Conservation (phyloP, 1,140 invertebrate species). For the Drosophila virilis region DNA sequence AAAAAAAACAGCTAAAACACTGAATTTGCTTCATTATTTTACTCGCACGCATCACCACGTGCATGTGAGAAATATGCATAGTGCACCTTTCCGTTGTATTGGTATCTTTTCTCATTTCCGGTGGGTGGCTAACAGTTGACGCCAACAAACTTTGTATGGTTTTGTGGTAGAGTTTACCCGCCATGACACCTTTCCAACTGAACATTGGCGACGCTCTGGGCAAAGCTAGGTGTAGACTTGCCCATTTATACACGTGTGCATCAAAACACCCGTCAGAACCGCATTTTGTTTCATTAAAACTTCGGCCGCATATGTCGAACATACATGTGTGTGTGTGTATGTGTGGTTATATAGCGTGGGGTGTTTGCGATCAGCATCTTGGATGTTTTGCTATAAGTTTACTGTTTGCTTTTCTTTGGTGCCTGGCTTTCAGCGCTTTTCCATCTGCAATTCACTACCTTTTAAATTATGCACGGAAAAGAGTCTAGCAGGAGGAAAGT, state of each 20-base stretch:
- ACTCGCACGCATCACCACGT: constrained; percentile 30
- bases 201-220: constrained; percentile 25
- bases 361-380: constrained; percentile 68
- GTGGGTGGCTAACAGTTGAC: constrained; percentile 37
- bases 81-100: constrained; percentile 20
- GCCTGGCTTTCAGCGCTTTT: constrained; percentile 15
- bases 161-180: constrained; percentile 70
- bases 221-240: constrained; percentile 1
- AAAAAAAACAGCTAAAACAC: constrained; percentile 6
- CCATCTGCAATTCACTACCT: constrained; percentile 66
- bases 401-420: constrained; percentile 43
- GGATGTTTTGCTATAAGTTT: constrained; percentile 70
- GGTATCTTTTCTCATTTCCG: constrained; percentile 73
- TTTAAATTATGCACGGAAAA: constrained; percentile 69
- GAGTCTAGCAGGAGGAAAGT: constrained; percentile 13
- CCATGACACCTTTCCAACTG: constrained; percentile 48
- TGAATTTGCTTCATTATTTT: constrained; percentile 73
- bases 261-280: constrained; percentile 30
- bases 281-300: constrained; percentile 81
- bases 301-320: constrained; percentile 61
- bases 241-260: constrained; percentile 9
- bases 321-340: constrained; percentile 10
- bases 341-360: constrained; percentile 23
- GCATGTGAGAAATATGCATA: constrained; percentile 4
- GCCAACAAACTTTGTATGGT: constrained; percentile 46